These are phyloP conservation scores for Astyanax mexicanus DNA, from an alignment of 2,797 vertebrate genomes.

Conservation along the genomic window DNA sequence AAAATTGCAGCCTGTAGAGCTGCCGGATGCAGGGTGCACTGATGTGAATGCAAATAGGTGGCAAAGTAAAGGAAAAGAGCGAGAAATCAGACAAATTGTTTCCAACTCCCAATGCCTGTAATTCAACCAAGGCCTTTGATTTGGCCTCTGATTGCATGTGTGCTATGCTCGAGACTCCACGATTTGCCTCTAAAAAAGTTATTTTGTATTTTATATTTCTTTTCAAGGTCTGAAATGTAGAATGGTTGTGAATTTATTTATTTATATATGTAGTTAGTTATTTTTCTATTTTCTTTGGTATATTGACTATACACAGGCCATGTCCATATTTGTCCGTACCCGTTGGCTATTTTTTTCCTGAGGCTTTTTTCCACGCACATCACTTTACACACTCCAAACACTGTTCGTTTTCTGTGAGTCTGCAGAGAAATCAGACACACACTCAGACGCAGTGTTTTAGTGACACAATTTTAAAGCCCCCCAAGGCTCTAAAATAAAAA, in stretches of 20 bases:
- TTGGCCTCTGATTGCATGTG: not conserved
- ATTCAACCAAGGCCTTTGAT: constrained; percentile 1
- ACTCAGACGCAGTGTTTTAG: not conserved
- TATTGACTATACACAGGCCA: not conserved
- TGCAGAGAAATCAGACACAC: not conserved
- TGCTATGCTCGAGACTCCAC: not conserved
- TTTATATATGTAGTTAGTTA: no score
- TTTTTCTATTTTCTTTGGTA: not conserved
- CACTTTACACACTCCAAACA: not conserved
- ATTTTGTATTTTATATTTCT: no score
- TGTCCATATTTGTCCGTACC: not conserved
- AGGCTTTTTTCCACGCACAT: no score
- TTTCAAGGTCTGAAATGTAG: not conserved
- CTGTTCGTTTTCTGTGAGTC: not conserved
- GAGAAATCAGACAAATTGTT: not conserved
- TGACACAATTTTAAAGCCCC: not conserved
- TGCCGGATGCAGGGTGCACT: not conserved
- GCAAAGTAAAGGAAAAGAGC: not conserved
- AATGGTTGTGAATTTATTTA: not conserved
- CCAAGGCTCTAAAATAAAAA: not conserved
- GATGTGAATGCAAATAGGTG: constrained; percentile 9
- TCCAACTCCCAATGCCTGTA: not conserved
- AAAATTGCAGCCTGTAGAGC: constrained; percentile 20
- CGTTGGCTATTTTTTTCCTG: no score
- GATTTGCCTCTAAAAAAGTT: not conserved